Conservation (phyloP, 2,113 vertebrate genomes). For the Melanotaenia duboulayi region DNA sequence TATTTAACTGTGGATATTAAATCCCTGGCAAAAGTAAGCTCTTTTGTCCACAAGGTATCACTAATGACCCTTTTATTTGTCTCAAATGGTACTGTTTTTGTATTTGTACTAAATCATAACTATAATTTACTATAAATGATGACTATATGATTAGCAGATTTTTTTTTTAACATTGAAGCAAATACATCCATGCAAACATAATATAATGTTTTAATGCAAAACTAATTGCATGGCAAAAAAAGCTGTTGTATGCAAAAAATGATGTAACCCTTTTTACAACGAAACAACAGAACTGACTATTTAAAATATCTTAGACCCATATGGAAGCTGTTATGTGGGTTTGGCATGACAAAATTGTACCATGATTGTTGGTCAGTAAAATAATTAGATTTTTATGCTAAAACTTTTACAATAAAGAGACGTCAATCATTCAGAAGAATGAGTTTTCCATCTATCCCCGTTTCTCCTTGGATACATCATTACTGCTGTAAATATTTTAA, state of each 20-base stretch:
- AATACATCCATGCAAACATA: slow-evolving; percentile 14
- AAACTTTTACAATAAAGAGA: neutral
- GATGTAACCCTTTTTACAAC: slow-evolving; percentile 10
- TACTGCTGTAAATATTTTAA: slow-evolving; percentile 13
- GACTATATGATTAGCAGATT: neutral
- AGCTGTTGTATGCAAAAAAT: slow-evolving; percentile 11
- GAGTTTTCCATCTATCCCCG: neutral
- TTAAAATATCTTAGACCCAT: slow-evolving; percentile 6
- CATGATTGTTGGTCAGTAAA: slow-evolving; percentile 2
- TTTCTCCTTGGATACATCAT: slow-evolving; percentile 9
- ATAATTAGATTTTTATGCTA: neutral
- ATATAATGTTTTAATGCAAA: slow-evolving; percentile 3
- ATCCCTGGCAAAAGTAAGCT: slow-evolving; percentile 33
- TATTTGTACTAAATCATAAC: slow-evolving; percentile 53
- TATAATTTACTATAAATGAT: slow-evolving; percentile 32
- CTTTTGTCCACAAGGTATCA: slow-evolving; percentile 34
- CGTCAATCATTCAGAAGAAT: neutral
- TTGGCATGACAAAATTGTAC: slow-evolving; percentile 14
- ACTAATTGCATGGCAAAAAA: slow-evolving; percentile 2
- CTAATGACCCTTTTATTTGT: slow-evolving; percentile 64
- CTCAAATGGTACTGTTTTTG: slow-evolving; percentile 28
- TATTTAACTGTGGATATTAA: slow-evolving; percentile 43
- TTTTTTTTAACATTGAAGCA: slow-evolving; percentile 10
- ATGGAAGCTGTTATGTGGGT: slow-evolving; percentile 15
- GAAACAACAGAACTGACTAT: slow-evolving; percentile 2